Evolutionary conservation across 2,797 vertebrate species (phyloP).

Genomic region (Leuciscus waleckii): DNA sequence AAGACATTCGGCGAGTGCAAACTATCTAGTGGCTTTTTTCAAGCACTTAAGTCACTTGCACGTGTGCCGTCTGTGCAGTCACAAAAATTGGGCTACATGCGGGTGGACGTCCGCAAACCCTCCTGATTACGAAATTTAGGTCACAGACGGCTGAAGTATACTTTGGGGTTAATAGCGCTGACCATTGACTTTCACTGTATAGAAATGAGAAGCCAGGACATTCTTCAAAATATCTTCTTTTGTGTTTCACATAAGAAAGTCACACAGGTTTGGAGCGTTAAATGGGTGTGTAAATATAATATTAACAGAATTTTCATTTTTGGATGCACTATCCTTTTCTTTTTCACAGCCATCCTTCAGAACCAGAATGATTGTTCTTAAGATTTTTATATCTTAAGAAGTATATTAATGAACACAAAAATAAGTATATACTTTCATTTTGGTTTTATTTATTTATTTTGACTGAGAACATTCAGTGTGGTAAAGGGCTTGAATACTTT

Average conservation of each 20-base stretch:
- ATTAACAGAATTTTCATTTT: neutral
- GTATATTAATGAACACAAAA: neutral
- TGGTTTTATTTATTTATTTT: neutral
- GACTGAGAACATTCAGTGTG: neutral
- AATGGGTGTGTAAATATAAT: no score
- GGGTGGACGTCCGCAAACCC: no score
- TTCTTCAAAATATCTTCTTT: neutral
- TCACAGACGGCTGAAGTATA: no score
- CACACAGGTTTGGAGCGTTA: neutral
- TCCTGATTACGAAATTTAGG: no score
- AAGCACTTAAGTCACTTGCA: neutral
- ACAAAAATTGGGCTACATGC: no score
- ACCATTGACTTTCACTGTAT: neutral
- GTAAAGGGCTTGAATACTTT: neutral
- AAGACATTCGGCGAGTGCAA: neutral
- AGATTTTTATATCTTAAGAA: neutral
- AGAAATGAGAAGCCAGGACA: neutral
- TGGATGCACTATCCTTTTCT: neutral
- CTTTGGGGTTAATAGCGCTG: neutral
- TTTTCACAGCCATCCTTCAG: neutral
- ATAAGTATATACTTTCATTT: neutral
- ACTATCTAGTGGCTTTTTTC: neutral
- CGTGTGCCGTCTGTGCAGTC: no score
- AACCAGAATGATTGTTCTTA: neutral
- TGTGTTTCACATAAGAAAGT: neutral